Evolutionary conservation across 2,888 invertebrate genomes (phyloP), one percentile per base, ranked within the genome.

Genomic region (Chrysolina americana): DNA sequence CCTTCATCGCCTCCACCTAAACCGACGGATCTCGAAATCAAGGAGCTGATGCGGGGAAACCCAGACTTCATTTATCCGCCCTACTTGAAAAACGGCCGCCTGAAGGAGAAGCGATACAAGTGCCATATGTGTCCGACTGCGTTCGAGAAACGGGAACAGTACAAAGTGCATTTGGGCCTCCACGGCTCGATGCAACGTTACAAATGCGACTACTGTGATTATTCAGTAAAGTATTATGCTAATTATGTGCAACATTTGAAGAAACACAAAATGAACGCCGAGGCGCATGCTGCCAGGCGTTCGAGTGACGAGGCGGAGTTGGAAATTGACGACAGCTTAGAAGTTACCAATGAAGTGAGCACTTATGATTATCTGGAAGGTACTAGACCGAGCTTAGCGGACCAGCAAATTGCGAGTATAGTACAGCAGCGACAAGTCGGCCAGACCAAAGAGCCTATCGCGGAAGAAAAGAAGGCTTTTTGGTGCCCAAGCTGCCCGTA

Each of bases 91-190:
- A 94, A 94, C 83, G 94, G 94, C 0, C 90, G 92, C 4, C 89
- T 93, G 83, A 94, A 93, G 85, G 93, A 94, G 84, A 94, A 94
- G 85, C 90, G 94, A 5, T 95, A 94, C 87, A 94, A 95, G 87
- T 95, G 95, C 86, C 92, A 93, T 82, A 95, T 95, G 87, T 96
- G 96, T 85, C 96, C 96, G 0, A 95, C 95, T 62, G 95, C 95
- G 0, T 96, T 96, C 87, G 95, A 95, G 83, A 96, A 96, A 87
- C 90, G 94, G 50, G 93, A 94, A 82, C 95, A 96, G 86, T 96
- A 94, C 87, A 94, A 94, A 86, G 92, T 94, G 36, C 96, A 96
- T 87, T 88, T 94, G 80, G 93, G 93, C 19, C 88, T 96, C 62
- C 96, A 96, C 85, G 96, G 96, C 4, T 94, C 95, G 0, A 93